These are phyloP conservation scores for Eulithis testata DNA, from an alignment of 2,888 invertebrate genomes.

Conservation along the genomic window DNA sequence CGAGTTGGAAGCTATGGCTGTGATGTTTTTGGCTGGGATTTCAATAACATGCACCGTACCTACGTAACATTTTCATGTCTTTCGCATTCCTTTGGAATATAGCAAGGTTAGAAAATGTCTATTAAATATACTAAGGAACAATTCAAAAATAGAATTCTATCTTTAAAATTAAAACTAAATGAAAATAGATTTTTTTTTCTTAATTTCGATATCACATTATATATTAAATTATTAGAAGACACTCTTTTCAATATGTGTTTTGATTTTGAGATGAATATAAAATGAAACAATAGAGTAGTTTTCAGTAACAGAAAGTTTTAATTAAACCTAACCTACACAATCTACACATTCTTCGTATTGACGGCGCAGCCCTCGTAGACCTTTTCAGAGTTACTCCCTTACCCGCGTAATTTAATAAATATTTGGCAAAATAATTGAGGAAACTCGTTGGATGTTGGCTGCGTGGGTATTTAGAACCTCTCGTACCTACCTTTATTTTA, in stretches of 20 bases:
- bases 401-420: slow-evolving; percentile 79
- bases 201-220: too few species aligned
- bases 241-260: too few species aligned
- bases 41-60: slow-evolving; percentile 48
- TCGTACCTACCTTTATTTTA: background rate
- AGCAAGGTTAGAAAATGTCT: background rate
- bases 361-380: slow-evolving; percentile 57
- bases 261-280: too few species aligned
- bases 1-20: slow-evolving; percentile 61
- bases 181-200: background rate
- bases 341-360: slow-evolving; percentile 41
- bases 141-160: background rate
- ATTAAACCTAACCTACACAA: slow-evolving; percentile 16
- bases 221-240: too few species aligned
- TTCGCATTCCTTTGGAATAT: slow-evolving; percentile 4
- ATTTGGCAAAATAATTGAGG: slow-evolving; percentile 71
- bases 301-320: slow-evolving; percentile 12
- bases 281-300: too few species aligned
- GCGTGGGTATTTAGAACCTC: slow-evolving; percentile 18
- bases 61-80: slow-evolving; percentile 24
- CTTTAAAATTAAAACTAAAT: background rate
- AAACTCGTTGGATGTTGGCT: slow-evolving; percentile 55
- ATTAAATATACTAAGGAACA: background rate
- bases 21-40: slow-evolving; percentile 56
- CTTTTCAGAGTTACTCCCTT: slow-evolving; percentile 60